Percentiles rank a stretch among this genome's conserved stretches.
Conservation (phyloP, 2,888 invertebrate species). For the Thymelicus acteon region DNA sequence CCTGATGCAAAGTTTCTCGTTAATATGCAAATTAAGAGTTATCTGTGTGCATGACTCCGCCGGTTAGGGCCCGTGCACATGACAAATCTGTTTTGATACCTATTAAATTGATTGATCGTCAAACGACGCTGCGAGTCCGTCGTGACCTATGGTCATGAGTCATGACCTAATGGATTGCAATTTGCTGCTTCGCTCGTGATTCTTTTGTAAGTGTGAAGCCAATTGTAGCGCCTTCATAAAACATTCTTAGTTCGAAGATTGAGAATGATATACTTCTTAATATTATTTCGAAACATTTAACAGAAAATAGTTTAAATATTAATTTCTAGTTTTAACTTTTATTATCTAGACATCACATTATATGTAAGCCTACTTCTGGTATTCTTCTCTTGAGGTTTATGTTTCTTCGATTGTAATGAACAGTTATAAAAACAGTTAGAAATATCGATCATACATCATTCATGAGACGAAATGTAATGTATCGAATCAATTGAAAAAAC, state of each 20-base stretch:
- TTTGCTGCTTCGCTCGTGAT: background rate
- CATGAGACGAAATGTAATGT: no score
- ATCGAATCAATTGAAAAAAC: no score
- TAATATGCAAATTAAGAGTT: slow-evolving; percentile 83
- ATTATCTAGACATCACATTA: no score
- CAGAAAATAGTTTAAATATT: no score
- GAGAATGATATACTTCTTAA: no score
- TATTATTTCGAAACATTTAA: no score
- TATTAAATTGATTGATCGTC: slow-evolving; percentile 15
- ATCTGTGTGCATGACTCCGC: slow-evolving; percentile 70
- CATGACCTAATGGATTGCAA: slow-evolving; percentile 59
- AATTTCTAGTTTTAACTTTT: no score
- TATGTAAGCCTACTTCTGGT: no score
- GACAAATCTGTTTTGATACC: slow-evolving; percentile 1
- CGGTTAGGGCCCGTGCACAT: slow-evolving; percentile 60
- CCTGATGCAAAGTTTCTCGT: slow-evolving; percentile 81
- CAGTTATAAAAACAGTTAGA: no score
- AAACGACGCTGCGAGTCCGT: slow-evolving; percentile 51
- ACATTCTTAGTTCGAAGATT: background rate
- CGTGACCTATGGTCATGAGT: slow-evolving; percentile 46
- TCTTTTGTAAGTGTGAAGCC: slow-evolving; percentile 2
- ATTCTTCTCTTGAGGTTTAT: no score
- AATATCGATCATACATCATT: no score
- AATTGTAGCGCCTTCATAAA: background rate
- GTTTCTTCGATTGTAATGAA: no score